Conservation (phyloP, 2,888 invertebrate species). For the Drosophila melanosoma region DNA sequence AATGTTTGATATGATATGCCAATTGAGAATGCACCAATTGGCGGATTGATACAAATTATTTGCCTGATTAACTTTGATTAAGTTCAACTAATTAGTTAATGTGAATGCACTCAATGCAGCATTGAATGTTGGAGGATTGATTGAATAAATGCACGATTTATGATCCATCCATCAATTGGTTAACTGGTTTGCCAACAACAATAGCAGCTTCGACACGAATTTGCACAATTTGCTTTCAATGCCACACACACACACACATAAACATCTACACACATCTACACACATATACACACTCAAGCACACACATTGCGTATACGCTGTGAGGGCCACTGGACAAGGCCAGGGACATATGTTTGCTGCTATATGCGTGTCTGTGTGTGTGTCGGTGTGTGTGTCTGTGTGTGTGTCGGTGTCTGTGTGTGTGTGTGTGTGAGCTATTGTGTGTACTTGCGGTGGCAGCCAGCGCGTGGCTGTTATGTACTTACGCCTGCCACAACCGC, state of each 20-base stretch:
- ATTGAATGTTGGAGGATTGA: background rate
- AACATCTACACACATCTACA: constrained; percentile 6
- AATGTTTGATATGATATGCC: background rate
- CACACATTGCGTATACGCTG: constrained; percentile 46
- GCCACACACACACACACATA: background rate
- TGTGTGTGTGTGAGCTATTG: background rate
- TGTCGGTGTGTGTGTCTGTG: background rate
- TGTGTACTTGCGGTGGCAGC: constrained; percentile 11
- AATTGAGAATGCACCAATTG: background rate
- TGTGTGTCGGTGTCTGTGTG: background rate
- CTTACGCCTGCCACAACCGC: constrained; percentile 1
- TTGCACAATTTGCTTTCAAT: constrained; percentile 11
- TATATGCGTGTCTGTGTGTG: background rate
- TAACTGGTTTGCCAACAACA: constrained; percentile 8
- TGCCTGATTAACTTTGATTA: background rate
- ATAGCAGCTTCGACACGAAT: background rate
- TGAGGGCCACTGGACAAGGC: constrained; percentile 41
- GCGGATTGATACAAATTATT: background rate
- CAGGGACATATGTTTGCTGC: constrained; percentile 29
- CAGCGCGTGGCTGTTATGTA: constrained; percentile 17
- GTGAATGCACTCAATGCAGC: background rate
- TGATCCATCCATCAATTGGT: background rate
- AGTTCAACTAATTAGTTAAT: background rate
- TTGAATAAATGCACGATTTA: background rate
- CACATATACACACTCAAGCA: constrained; percentile 4